Percentiles rank a stretch among this genome's conserved stretches.
Evolutionary conservation across 92 coral and sea anemone species (phyloP).

Genomic region (Epizoanthus stellaris): DNA sequence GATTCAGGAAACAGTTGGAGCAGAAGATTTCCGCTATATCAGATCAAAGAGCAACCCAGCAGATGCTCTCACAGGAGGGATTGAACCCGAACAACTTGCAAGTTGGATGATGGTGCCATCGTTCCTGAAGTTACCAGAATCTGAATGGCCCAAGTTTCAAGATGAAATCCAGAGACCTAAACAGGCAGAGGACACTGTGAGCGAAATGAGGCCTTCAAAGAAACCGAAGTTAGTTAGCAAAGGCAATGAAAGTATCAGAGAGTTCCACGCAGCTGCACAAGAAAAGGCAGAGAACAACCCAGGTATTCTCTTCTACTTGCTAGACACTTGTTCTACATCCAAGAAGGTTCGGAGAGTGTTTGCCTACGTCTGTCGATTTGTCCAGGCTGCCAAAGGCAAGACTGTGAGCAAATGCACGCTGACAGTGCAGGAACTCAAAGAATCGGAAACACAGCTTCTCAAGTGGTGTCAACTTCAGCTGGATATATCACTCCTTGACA

Average conservation of each 20-base stretch:
- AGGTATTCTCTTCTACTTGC: conserved; percentile 25
- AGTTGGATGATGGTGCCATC: conserved; percentile 43
- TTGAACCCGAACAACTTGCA: conserved; percentile 32
- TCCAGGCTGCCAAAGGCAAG: conserved; percentile 17
- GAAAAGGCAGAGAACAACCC: conserved; percentile 19
- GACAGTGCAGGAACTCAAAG: conserved; percentile 49
- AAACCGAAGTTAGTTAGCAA: background rate
- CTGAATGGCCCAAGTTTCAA: conserved; percentile 55
- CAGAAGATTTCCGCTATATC: conserved; percentile 58
- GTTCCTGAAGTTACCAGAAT: conserved; percentile 42
- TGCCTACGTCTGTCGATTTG: conserved; percentile 38
- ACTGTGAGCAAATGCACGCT: conserved; percentile 17
- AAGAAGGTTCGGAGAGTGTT: conserved; percentile 31
- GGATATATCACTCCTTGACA: conserved; percentile 40
- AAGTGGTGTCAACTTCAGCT: conserved; percentile 64
- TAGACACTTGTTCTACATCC: conserved; percentile 31
- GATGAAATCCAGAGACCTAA: conserved; percentile 13
- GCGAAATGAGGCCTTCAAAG: conserved; percentile 23
- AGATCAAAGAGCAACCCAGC: conserved; percentile 73
- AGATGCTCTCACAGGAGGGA: conserved; percentile 70
- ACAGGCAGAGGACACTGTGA: conserved; percentile 22
- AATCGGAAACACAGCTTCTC: conserved; percentile 51
- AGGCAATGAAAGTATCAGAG: background rate
- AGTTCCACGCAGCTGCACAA: background rate
- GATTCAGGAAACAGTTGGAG: conserved; percentile 68